phyloP scores from a whole-genome alignment of 2,113 vertebrate genomes.

The Protomyctophum bolini region DNA sequence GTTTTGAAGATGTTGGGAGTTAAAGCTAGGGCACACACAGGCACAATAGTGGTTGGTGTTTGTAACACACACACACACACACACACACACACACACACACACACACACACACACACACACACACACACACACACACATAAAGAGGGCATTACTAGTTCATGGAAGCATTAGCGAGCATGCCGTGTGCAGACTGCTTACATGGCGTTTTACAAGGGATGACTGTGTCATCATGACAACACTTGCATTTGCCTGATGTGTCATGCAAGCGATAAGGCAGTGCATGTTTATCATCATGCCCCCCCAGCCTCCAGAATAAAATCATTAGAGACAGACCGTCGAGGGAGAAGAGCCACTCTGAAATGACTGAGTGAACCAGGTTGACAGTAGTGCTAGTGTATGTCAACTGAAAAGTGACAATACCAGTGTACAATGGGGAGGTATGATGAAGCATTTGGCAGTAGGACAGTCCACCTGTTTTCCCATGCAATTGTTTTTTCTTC shows the following conservation, averaged over 20 bases:
- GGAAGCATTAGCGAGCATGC: constrained; percentile 4
- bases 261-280: neutral
- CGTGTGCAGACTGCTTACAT: neutral
- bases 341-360: neutral
- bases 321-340: too few relatives aligned
- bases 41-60: constrained; percentile 60
- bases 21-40: constrained; percentile 3
- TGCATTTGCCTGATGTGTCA: neutral
- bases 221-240: neutral
- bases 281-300: constrained; percentile 1
- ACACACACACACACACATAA: neutral
- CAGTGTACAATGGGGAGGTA: neutral
- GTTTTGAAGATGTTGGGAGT: constrained; percentile 12
- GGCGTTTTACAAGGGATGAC: constrained; percentile 13
- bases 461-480: neutral
- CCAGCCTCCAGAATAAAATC: too few relatives aligned
- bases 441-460: too few relatives aligned
- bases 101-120: constrained; percentile 1
- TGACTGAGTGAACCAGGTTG: neutral
- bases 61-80: constrained; percentile 35
- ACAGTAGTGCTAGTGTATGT: neutral
- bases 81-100: neutral
- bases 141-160: neutral
- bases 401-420: neutral
- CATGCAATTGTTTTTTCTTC: neutral